Base-by-base conservation (phyloP, 2,888 invertebrate species). In the Ochropleura plecta region DNA sequence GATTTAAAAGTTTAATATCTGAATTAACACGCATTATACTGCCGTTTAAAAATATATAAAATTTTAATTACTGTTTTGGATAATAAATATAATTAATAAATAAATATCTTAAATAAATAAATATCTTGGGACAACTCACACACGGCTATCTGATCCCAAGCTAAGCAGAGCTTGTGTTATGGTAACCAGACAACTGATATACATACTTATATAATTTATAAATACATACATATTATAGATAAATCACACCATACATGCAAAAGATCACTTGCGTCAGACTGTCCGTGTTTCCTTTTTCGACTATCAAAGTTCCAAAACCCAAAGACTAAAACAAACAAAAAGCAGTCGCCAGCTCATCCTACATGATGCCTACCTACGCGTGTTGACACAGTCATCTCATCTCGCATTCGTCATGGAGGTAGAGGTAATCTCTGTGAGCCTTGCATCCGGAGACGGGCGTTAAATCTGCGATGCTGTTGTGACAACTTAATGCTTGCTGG, bases 401-500 rank as follows among this genome's bases (percentile, higher is more conserved):
- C 74, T 77, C 73, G 70, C 79, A 88, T 89, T 86, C 85, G 86
- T 89, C 88, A 86, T 70, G 79, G 57, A 78, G 81, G 87, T 84
- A 87, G 82, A 74, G 76, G 42, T 89, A 89, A 91, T 90, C 90
- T 86, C 79, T 81, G 79, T 87, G 82, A 89, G 88, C 89, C 76
- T 30, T 40, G n/a, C 71, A 68, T 84, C 79, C 80, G 68, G 73
- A 57, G 82, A 84, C 88, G 85, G 84, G 88, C 87, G 88, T 80
- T 87, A 90, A 89, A 88, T 90, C 89, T 85, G 91, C 90, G 60
- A 87, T 88, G 89, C 87, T 91, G 90, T 93, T 94, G 84, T 93
- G 93, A 93, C 92, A 92, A 84, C 87, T 87, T 93, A 90, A 93
- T 51, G 4, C 68, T 49, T 88, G 77, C 90, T 76, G 74, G 89